Percentiles rank a stretch among this genome's conserved stretches.
Evolutionary conservation across 2,888 invertebrate species (phyloP).

Genomic region (Nephrocerus scutellatus): DNA sequence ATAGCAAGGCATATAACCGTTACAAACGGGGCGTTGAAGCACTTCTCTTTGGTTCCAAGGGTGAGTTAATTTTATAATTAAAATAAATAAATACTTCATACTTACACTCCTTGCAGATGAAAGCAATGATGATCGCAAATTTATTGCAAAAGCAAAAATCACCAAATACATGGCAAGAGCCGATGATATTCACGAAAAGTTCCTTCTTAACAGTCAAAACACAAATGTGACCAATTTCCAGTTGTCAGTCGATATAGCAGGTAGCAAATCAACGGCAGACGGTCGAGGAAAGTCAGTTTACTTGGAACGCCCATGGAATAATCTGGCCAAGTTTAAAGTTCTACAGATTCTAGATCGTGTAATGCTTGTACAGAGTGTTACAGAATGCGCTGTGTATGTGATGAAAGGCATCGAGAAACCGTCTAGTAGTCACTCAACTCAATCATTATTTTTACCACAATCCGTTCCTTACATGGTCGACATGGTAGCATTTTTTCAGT

Average conservation of each 20-base stretch:
- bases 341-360: constrained; percentile 39
- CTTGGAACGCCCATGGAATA: constrained; percentile 45
- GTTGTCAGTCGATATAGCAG: constrained; percentile 37
- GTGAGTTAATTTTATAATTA: constrained; percentile 17
- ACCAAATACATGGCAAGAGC: constrained; percentile 44
- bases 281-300: constrained; percentile 22
- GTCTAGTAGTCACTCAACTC: constrained; percentile 40
- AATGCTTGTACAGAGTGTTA: constrained; percentile 46
- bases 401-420: constrained; percentile 47
- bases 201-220: no score
- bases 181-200: constrained; percentile 42
- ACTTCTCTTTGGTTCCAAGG: constrained; percentile 39
- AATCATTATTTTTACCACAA: constrained; percentile 44
- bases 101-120: constrained; percentile 28
- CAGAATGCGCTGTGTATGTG: constrained; percentile 36
- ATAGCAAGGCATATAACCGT: constrained; percentile 37
- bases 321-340: constrained; percentile 45
- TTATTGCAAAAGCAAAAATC: constrained; percentile 46
- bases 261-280: constrained; percentile 25
- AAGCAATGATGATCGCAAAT: constrained; percentile 40
- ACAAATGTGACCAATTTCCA: constrained; percentile 38
- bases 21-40: constrained; percentile 45
- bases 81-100: no score
- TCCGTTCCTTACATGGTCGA: constrained; percentile 45
- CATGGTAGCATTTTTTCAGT: constrained; percentile 42